These are phyloP conservation scores for Pitta sordida DNA, from an alignment of 2,113 vertebrate species.

Conservation along the genomic window DNA sequence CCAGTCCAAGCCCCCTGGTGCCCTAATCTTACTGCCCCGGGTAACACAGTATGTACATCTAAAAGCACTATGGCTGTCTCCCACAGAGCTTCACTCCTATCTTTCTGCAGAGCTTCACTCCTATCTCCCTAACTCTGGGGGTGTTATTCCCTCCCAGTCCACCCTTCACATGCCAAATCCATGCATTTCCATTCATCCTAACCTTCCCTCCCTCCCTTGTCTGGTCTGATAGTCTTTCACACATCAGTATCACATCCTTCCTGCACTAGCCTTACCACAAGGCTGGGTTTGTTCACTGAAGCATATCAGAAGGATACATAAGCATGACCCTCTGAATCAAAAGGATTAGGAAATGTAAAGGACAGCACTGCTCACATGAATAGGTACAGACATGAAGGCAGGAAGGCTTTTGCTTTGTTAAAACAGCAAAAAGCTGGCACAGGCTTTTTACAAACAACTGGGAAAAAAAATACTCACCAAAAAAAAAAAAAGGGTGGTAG, in stretches of 20 bases:
- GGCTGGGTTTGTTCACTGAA: not conserved
- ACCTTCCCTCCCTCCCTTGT: not conserved
- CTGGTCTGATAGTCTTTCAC: constrained; percentile 27
- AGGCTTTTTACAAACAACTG: not conserved
- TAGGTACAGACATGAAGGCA: accelerated
- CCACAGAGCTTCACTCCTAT: not conserved
- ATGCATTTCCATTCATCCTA: not conserved
- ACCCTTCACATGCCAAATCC: not conserved
- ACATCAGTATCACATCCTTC: constrained; percentile 47
- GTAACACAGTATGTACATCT: not conserved
- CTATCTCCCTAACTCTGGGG: not conserved
- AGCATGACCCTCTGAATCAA: not conserved
- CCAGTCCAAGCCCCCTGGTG: not conserved
- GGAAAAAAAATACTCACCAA: not conserved
- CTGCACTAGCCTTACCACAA: not conserved
- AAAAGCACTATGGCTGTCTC: not conserved
- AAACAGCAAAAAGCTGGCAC: not conserved
- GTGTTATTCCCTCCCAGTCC: not conserved
- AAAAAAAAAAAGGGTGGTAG: not conserved
- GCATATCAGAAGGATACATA: not conserved
- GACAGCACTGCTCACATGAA: not conserved
- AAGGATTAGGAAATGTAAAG: not conserved
- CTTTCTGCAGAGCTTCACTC: no score
- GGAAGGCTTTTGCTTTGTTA: not conserved
- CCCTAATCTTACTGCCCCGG: not conserved